Evolutionary conservation across 2,888 invertebrate genomes (phyloP).

Genomic region (Pachydiplax longipennis): DNA sequence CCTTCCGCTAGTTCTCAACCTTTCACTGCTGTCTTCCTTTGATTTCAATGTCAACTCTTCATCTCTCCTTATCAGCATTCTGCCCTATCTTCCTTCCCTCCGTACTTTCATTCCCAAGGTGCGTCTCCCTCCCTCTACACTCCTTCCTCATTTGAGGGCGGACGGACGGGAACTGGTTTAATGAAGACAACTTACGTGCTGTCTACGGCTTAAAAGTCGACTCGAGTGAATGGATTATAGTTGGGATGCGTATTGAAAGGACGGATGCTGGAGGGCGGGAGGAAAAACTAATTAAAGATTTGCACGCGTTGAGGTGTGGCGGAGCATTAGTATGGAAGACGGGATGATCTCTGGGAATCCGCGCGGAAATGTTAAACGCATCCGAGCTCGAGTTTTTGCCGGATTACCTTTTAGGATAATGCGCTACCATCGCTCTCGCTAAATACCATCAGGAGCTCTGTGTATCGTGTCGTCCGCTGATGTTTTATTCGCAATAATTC

Average conservation of each 20-base stretch:
- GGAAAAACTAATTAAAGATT: neutral
- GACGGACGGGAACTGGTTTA: conserved; percentile 29
- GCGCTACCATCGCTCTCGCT: neutral
- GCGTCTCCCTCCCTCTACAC: neutral
- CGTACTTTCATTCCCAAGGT: neutral
- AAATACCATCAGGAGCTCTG: neutral
- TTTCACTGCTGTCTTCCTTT: neutral
- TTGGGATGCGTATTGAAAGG: conserved; percentile 1
- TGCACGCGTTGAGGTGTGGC: neutral
- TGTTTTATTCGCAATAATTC: neutral
- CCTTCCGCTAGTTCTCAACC: too few relatives aligned
- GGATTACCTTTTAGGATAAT: neutral
- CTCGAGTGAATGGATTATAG: conserved; percentile 22
- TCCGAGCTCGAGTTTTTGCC: neutral
- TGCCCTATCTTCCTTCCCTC: neutral
- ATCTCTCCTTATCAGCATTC: neutral
- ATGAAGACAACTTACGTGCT: conserved; percentile 34
- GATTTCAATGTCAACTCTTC: neutral
- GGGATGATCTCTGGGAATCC: neutral
- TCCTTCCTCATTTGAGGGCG: neutral
- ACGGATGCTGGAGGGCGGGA: neutral
- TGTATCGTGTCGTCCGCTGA: neutral
- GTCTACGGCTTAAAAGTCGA: conserved; percentile 26
- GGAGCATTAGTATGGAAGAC: neutral
- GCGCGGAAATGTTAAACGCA: neutral